Evolutionary conservation across 2,113 vertebrate species (phyloP), one percentile per base, ranked within the genome.

Genomic region (Larimichthys crocea): DNA sequence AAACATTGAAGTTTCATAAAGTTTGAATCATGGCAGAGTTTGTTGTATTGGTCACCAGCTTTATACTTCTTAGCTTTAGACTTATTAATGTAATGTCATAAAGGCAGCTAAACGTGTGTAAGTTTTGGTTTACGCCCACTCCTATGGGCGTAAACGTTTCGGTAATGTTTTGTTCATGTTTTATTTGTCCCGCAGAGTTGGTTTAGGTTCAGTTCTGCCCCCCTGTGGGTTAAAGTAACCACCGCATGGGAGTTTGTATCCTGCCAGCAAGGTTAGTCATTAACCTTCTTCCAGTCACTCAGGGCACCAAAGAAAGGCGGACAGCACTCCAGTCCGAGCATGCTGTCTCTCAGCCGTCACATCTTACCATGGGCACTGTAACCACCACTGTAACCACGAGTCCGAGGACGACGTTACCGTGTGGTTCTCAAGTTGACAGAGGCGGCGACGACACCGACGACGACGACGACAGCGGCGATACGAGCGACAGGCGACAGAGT

Each of bases 261-360:
- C 73, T 74, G 65, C 50, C 74, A 63, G 70, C 83, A 89, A 92
- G 93, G 93, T 95, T 94, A 94, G 86, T 91, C 65, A 93, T 94
- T 94, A 91, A 93, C 91, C 83, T 89, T 46, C 73, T 81, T 65
- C 68, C 85, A 74, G 79, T 82, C 79, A 71, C 74, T 85, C 82
- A 71, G 88, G 80, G 64, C 82, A 87, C 42, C 49, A 71, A 79
- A 46, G 70, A 52, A 40, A 83, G 64, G 72, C 75, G 40, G 70
- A 57, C 84, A 40, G 70, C 50, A 29, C n/a, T n/a, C n/a, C n/a
- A n/a, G n/a, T n/a, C n/a, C n/a, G n/a, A n/a, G 92, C 85, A 95
- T 95, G 95, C 93, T 88, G 88, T 83, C 84, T 74, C 80, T 49
- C 82, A 42, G 89, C 71, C 88, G 90, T 24, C 87, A 76, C 90